Conservation (phyloP, 92 coral and sea anemone genomes). For the Phenganax stokvisi region DNA sequence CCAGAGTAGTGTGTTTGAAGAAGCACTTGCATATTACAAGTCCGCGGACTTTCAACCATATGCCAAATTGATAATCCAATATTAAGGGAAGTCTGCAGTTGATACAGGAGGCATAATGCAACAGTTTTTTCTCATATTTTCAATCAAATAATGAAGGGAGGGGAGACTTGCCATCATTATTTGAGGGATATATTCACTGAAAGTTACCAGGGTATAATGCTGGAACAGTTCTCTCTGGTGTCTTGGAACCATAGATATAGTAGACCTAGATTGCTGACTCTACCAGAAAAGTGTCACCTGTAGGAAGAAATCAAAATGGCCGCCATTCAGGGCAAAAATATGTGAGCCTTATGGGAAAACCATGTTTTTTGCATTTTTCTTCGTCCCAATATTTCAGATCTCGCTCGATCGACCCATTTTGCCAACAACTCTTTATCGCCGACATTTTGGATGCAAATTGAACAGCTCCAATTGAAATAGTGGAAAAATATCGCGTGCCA, state of each 20-base stretch:
- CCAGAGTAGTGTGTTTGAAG: neutral
- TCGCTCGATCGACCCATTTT: too few species aligned
- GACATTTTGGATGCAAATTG: too few species aligned
- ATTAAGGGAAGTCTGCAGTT: constrained; percentile 45
- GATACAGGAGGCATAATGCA: constrained; percentile 31
- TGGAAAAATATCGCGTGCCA: too few species aligned
- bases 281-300: too few species aligned
- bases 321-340: too few species aligned
- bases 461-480: too few species aligned
- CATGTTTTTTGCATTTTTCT: too few species aligned
- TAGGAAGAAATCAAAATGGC: too few species aligned
- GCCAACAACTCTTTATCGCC: too few species aligned
- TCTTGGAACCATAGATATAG: neutral
- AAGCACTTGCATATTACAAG: neutral
- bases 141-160: constrained; percentile 32
- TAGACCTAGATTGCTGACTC: too few species aligned
- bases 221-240: constrained; percentile 1
- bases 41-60: neutral
- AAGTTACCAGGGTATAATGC: constrained; percentile 1
- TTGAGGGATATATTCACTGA: constrained; percentile 25
- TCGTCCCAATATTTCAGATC: too few species aligned
- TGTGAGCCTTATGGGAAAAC: too few species aligned
- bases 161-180: constrained; percentile 15
- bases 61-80: constrained; percentile 40
- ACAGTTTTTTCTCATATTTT: constrained; percentile 52